phyloP scores from a whole-genome alignment of 2,797 vertebrate genomes.

The Xenentodon cancila region DNA sequence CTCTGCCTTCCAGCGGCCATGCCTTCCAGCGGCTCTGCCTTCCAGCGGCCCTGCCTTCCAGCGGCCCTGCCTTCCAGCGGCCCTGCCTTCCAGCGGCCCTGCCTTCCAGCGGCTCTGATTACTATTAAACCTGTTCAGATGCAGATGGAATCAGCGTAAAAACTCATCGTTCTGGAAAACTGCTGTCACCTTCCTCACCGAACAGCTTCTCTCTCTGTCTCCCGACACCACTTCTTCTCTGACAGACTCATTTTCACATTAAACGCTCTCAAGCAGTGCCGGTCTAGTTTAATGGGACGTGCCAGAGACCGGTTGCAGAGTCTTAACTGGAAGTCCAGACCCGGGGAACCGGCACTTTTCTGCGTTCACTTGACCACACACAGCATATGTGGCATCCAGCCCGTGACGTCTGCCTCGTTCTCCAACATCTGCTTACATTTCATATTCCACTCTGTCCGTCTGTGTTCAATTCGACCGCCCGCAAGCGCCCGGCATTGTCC shows the following conservation, averaged over 20 bases:
- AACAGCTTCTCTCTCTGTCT: constrained; percentile 49
- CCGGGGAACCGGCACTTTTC: constrained; percentile 39
- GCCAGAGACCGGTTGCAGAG: constrained; percentile 31
- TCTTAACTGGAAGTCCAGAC: constrained; percentile 75
- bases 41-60: too few relatives aligned
- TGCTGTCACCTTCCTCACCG: constrained; percentile 61
- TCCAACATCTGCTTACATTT: constrained; percentile 79
- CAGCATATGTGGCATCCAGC: constrained; percentile 73
- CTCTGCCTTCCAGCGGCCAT: too few relatives aligned
- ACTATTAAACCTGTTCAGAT: constrained; percentile 42
- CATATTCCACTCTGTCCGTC: constrained; percentile 76
- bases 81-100: too few relatives aligned
- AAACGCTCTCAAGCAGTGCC: constrained; percentile 46
- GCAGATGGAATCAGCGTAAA: constrained; percentile 51
- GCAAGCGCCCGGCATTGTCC: constrained; percentile 77
- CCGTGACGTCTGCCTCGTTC: constrained; percentile 61
- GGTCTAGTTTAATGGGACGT: constrained; percentile 16
- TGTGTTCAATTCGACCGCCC: constrained; percentile 72
- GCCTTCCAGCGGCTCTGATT: constrained; percentile 33
- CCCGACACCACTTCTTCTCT: constrained; percentile 34
- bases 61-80: too few relatives aligned
- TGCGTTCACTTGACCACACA: constrained; percentile 65
- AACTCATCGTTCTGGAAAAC: constrained; percentile 55
- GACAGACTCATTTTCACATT: constrained; percentile 63
- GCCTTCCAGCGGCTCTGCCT: too few relatives aligned